A percentile compares a stretch with the other conserved stretches of the same genome.
phyloP scores from a whole-genome alignment of 2,888 invertebrate genomes.

The Noctuana brunneofusca region DNA sequence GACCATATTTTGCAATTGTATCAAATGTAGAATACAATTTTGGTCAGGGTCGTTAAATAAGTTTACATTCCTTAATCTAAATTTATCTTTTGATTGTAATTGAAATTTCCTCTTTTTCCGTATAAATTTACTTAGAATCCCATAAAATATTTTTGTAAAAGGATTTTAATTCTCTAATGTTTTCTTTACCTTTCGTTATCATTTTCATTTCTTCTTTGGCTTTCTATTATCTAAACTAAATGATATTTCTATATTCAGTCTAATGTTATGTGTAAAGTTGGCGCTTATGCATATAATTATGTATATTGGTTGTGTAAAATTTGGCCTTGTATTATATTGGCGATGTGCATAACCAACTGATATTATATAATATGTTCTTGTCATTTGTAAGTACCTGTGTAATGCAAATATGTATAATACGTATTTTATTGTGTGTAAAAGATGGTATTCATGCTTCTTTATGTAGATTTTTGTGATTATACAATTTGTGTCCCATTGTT shows the following conservation, averaged over 20 bases:
- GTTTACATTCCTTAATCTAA: constrained; percentile 33
- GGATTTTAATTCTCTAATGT: not conserved
- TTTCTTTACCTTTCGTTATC: not conserved
- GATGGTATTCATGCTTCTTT: constrained; percentile 7
- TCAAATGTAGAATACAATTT: constrained; percentile 34
- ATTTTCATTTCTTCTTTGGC: not conserved
- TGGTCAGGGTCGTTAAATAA: constrained; percentile 17
- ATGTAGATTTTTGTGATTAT: not conserved
- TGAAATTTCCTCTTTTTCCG: not conserved
- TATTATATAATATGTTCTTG: constrained; percentile 20
- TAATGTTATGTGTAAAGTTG: constrained; percentile 10
- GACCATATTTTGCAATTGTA: constrained; percentile 35
- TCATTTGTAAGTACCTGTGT: constrained; percentile 29
- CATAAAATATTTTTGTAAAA: not conserved
- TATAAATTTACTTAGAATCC: not conserved
- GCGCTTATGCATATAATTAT: constrained; percentile 1
- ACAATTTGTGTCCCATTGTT: too few species aligned
- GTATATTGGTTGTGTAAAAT: constrained; percentile 13
- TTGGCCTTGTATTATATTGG: constrained; percentile 26
- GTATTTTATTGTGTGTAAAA: constrained; percentile 7
- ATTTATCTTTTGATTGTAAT: constrained; percentile 13
- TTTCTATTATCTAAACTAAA: not conserved
- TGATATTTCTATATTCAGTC: constrained; percentile 5
- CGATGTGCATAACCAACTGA: constrained; percentile 19
- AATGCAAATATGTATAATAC: constrained; percentile 7